Percentiles rank a stretch among this genome's conserved stretches.
Conservation (phyloP, 2,888 invertebrate genomes). For the Disparrhopalites patrizii region DNA sequence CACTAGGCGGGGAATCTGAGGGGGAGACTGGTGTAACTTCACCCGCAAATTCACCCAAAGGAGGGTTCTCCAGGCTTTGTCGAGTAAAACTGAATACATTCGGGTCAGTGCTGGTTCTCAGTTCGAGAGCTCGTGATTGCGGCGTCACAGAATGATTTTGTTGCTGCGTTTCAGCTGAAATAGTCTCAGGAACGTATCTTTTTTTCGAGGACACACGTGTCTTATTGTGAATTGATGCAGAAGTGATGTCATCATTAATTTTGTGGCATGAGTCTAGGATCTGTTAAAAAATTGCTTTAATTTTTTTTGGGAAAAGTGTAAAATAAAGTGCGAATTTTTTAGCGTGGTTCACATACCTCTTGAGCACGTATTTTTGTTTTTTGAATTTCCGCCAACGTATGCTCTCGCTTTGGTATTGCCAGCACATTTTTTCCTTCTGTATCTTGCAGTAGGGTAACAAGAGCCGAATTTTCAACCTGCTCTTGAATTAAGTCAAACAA, state of each 20-base stretch:
- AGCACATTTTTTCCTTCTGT: constrained; percentile 60
- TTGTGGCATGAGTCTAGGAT: background rate
- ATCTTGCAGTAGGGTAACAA: constrained; percentile 53
- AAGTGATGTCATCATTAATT: background rate
- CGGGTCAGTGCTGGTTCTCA: constrained; percentile 3
- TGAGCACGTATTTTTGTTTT: constrained; percentile 77
- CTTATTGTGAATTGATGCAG: background rate
- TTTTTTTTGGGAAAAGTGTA: too few relatives aligned
- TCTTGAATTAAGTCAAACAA: constrained; percentile 73
- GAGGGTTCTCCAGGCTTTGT: constrained; percentile 10
- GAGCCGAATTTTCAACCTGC: constrained; percentile 67
- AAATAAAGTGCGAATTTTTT: constrained; percentile 12
- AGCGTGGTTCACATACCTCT: constrained; percentile 57
- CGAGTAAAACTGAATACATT: constrained; percentile 27
- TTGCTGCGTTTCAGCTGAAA: background rate
- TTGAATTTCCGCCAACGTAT: constrained; percentile 76
- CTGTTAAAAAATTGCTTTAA: background rate
- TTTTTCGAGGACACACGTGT: constrained; percentile 22
- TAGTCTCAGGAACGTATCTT: background rate
- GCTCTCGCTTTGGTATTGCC: constrained; percentile 76
- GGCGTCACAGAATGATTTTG: constrained; percentile 9
- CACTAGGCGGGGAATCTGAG: constrained; percentile 39
- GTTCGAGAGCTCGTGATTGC: constrained; percentile 31
- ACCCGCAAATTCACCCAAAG: constrained; percentile 40
- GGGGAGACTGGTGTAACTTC: constrained; percentile 35